Evolutionary conservation across 2,888 invertebrate species (phyloP).

Genomic region (Heliconius ismenius): DNA sequence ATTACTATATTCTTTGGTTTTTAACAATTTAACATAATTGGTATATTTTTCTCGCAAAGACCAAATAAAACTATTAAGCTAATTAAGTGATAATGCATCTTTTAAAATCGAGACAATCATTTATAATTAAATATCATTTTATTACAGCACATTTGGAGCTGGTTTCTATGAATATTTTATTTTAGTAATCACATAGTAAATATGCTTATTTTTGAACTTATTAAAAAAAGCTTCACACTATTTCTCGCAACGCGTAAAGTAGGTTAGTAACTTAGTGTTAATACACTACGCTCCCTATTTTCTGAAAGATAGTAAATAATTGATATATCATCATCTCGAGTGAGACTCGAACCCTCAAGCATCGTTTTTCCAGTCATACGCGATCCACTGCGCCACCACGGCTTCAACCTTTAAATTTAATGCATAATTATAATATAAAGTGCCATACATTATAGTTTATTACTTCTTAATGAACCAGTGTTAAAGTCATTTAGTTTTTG

Average conservation of each 20-base stretch:
- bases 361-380: too few relatives aligned
- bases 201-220: neutral
- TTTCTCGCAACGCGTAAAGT: neutral
- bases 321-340: neutral
- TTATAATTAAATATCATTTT: neutral
- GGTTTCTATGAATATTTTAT: neutral
- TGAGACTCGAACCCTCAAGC: neutral
- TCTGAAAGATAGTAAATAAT: neutral
- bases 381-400: neutral
- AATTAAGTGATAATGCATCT: neutral
- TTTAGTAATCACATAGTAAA: neutral
- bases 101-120: neutral
- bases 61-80: neutral
- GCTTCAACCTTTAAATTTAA: neutral
- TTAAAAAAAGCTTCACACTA: neutral
- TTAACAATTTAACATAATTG: slow-evolving; percentile 4
- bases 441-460: slow-evolving; percentile 1
- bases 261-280: neutral
- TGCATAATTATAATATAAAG: neutral
- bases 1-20: neutral
- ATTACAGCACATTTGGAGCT: neutral
- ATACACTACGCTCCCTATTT: neutral
- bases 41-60: neutral
- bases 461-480: slow-evolving; percentile 12
- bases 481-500: neutral